These are phyloP conservation scores for Anser brachyrhynchus DNA, from an alignment of 2,113 vertebrate genomes.

Conservation along the genomic window DNA sequence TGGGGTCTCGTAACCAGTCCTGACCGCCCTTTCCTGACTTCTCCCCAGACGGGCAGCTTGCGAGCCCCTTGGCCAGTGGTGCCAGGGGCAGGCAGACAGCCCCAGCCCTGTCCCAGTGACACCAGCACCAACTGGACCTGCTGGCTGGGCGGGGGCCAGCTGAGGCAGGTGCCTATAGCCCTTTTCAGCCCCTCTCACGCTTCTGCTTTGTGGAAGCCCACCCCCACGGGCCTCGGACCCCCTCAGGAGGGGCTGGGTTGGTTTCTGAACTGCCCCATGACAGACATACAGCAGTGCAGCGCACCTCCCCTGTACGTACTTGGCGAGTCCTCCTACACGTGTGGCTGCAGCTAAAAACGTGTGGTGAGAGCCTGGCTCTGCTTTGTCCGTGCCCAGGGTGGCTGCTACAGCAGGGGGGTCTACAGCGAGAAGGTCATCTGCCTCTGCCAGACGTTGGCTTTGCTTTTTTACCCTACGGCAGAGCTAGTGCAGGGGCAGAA, in stretches of 20 bases:
- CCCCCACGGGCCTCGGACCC: neutral
- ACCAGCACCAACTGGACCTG: fast-evolving
- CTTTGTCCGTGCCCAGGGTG: neutral
- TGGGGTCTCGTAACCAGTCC: neutral
- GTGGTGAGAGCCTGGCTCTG: neutral
- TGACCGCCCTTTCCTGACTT: neutral
- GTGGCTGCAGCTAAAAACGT: neutral
- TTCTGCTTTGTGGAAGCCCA: neutral
- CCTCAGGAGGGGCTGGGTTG: too few relatives aligned
- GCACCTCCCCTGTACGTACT: neutral
- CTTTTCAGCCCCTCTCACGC: conserved; percentile 41
- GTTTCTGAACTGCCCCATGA: too few relatives aligned
- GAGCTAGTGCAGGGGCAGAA: neutral
- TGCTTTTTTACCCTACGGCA: neutral
- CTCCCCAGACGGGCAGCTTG: fast-evolving
- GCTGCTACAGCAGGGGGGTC: neutral
- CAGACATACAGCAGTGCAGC: fast-evolving
- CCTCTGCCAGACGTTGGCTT: neutral
- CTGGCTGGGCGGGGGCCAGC: neutral
- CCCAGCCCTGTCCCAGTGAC: neutral
- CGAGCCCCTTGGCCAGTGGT: fast-evolving
- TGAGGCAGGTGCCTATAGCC: neutral
- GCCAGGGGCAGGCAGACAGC: neutral
- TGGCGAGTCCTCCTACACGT: neutral
- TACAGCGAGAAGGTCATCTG: neutral